Base-by-base conservation (phyloP, 2,888 invertebrate genomes). In the Chaitophorus viminalis region DNA sequence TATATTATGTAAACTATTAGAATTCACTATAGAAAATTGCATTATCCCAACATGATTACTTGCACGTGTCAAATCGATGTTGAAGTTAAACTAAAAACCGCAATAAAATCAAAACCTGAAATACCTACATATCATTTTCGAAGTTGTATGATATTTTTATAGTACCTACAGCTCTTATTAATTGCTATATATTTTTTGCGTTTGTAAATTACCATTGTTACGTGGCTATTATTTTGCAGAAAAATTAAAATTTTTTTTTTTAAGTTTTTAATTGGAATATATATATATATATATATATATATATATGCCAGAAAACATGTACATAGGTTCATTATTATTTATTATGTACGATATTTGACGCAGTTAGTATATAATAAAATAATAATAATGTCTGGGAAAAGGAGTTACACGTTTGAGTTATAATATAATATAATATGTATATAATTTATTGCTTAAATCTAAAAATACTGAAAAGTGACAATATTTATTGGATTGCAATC, bases 241-340 rank as follows among this genome's bases (percentile, higher is more conserved):
- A 78, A 36, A 31, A 78, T 78, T 33, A 36, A 60, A 14, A 78
- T 78, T 60, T 77, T 60, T 60, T n/a, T 31, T 75, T 77, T 54
- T n/a, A n/a, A n/a, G 14, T 25, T 78, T 78, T 78, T 78, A 78
- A 60, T 78, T 60, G 21, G n/a, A 78, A 60, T 36, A n/a, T 60
- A 36, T 17, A 33, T 11, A 14, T 9, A 46, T 46, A 9, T 46
- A 46, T 46, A 46, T 46, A 46, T 8, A 11, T 52, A 14, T 25
- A 11, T 46, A 46, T 14, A 46, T 46, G 46, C 46, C 14, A 46
- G 46, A 1, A 14, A 46, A 1, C 14, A 46, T 14, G 46, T 11
- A 46, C 14, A 46, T 46, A n/a, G n/a, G n/a, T n/a, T 36, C 6
- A 14, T 14, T 14, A 46, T 14, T 46, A 14, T 1, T 2, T 46